Evolutionary conservation across 2,797 vertebrate species (phyloP), one percentile per base, ranked within the genome.

Genomic region (Aratinga solstitialis): DNA sequence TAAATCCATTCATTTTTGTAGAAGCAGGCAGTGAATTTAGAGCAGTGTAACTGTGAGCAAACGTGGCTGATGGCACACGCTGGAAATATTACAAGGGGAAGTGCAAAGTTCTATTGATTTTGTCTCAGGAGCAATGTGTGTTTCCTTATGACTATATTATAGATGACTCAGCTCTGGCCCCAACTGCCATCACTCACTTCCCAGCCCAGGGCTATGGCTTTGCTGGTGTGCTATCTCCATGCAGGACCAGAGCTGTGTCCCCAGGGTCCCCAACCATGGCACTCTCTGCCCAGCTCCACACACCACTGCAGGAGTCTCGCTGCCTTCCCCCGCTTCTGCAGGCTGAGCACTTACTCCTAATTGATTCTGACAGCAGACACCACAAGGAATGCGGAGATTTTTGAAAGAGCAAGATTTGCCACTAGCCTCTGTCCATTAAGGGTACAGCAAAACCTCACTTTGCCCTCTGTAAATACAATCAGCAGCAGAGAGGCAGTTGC

Each of bases 31-130:
- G 86, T 43, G 81, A 90, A 94, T 95, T 95, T 94, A 95, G 79
- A 83, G 91, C 68, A 23, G 63, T 34, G 1, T 87, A 95, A 94
- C 86, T 84, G 91, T 82, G 78, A 90, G 86, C 68, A 47, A 89
- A 89, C 66, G 42, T 9, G 58, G 89, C 93, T 96, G 95, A 90
- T 89, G 86, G 93, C 5, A 2, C 85, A 80, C 56, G 45, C 83
- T 95, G 88, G 94, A 96, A 96, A 89, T 84, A 95, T 75, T 95
- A 95, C 95, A 96, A 72, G 78, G 93, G 87, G 96, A 96, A 95
- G 93, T 94, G 95, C 95, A 95, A 96, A 95, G 95, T 95, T 96
- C 88, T 87, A 95, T 96, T 72, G 93, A 97, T 97, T 96, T 96
- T 90, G 71, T 93, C 90, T 96, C 94, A 95, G 88, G 81, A 94